Evolutionary conservation across 2,888 invertebrate genomes (phyloP), one percentile per base, ranked within the genome.

Genomic region (Protonemura montana): DNA sequence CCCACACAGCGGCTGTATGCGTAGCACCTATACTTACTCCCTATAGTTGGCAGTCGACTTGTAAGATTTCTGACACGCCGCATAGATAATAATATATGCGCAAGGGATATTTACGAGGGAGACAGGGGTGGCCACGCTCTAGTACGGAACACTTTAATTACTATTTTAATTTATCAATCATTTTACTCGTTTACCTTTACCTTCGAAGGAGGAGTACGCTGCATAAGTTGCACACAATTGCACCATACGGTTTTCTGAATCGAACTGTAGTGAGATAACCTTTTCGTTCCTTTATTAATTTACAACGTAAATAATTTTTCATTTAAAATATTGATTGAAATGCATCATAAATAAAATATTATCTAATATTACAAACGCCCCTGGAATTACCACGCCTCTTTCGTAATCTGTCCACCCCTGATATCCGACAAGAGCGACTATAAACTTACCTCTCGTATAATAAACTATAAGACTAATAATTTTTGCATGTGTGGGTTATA

Each of bases 401-500:
- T 59, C 59, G 59, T 27, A 84, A 25, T 76, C 84, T 84, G 84
- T 84, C 59, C 76, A 84, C 84, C 84, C 84, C 84, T 84, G 84
- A 25, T 16, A 30, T 83, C 82, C 82, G n/a, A 26, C 82, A n/a
- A 26, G 41, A n/a, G 35, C 3, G 30, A 26, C 82, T 35, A 83
- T 41, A 41, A 30, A 41, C 29, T 26, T 41, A 30, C 5, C 82
- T 26, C 30, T n/a, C 25, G 41, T 30, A 81, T 81, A 81, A 30
- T 81, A 30, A 81, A 29, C 81, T n/a, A 25, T 21, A 76, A n/a
- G 59, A 84, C 84, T 84, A 84, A 59, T 84, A 84, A 84, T 84
- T 84, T 84, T 76, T 84, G 76, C 84, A 76, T 59, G 84, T 84
- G 84, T 76, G 84, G 29, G 84, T 84, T 84, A 76, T 76, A 84